Evolutionary conservation across 2,888 invertebrate species (phyloP), one percentile per base, ranked within the genome.

Genomic region (Napeogenes inachia): DNA sequence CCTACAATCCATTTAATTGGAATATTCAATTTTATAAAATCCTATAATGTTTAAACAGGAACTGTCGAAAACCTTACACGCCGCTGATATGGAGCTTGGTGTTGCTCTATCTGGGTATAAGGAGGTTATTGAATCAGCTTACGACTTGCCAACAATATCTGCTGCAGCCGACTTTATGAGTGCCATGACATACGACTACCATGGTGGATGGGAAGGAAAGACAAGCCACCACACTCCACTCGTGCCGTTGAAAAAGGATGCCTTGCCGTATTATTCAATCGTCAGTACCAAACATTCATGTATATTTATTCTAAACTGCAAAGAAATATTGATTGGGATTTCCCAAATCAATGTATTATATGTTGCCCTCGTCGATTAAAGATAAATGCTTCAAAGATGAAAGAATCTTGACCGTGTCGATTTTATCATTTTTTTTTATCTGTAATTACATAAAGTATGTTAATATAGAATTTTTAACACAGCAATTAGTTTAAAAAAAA

Each of bases 61-160:
- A 84, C 71, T 96, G 65, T 91, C 92, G 35, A 84, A 85, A 67
- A 94, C 93, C 54, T 93, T 95, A 71, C 93, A 94, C 70, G 87
- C 82, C 21, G 93, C 94, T 2, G 92, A 92, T n/a, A 90, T 97
- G 77, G 92, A 94, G 53, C 80, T 98, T 42, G 96, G 97, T 1
- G 94, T 96, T 0, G 94, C 97, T 0, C 92, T 98, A 54, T 97
- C 97, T 0, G 97, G 98, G 0, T 97, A 98, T 77, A 96, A 96
- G 73, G 96, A 97, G 84, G 96, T 98, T 0, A 97, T 98, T 56
- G 95, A 95, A 65, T 92, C 93, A 12, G 97, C 96, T 0, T 98
- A 98, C 75, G 97, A 98, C 70, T 87, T 97, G 0, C 89, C 92
- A 0, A 84, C 92, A 2, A 87, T 97, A 53, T 95, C 95, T 0